Percentiles rank a stretch among this genome's conserved stretches.
These are phyloP conservation scores for Antedon mediterranea DNA, from an alignment of 53 echinoderm and acorn worm species.

Conservation along the genomic window DNA sequence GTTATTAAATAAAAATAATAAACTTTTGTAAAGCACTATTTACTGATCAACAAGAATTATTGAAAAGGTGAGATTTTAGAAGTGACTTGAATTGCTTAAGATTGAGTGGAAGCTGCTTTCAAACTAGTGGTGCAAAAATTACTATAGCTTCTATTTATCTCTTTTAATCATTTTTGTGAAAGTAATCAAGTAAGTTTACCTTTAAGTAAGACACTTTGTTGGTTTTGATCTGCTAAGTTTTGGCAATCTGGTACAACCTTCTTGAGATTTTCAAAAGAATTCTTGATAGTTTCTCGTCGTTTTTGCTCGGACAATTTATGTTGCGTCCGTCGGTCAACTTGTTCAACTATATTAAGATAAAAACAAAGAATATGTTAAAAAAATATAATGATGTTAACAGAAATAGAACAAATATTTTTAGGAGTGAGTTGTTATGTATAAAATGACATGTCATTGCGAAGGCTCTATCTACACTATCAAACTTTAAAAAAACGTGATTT, in stretches of 20 bases:
- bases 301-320: slow-evolving; percentile 45
- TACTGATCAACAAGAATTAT: too few species aligned
- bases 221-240: slow-evolving; percentile 36
- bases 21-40: too few species aligned
- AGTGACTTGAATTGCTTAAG: not conserved
- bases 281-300: slow-evolving; percentile 39
- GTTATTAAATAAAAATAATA: too few species aligned
- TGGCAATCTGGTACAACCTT: slow-evolving; percentile 36
- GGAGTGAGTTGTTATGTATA: too few species aligned
- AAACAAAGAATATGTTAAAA: not conserved
- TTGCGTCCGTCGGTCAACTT: slow-evolving; percentile 34
- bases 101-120: too few species aligned
- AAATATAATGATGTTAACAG: too few species aligned
- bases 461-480: too few species aligned
- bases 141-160: not conserved
- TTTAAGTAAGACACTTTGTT: slow-evolving; percentile 45
- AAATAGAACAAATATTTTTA: too few species aligned
- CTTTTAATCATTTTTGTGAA: too few species aligned
- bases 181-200: slow-evolving; percentile 6
- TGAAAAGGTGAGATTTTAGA: too few species aligned
- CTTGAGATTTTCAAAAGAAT: slow-evolving; percentile 48
- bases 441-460: too few species aligned
- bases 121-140: not conserved
- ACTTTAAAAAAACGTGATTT: too few species aligned
- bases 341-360: slow-evolving; percentile 10